phyloP scores from a whole-genome alignment of 2,113 vertebrate species.

The Corvus cornix region DNA sequence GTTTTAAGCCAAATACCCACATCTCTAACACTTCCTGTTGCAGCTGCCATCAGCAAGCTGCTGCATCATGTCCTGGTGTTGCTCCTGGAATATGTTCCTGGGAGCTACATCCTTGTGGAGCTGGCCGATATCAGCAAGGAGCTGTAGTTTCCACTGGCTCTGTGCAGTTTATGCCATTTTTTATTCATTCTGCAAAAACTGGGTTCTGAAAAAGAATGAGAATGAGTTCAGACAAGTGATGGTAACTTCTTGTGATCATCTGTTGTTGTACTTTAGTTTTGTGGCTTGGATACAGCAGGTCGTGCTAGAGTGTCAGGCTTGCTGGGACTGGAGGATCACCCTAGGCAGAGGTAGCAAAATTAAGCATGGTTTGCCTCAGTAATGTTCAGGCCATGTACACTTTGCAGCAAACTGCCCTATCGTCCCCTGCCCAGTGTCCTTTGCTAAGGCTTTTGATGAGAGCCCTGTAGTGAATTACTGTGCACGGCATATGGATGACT shows the following conservation, averaged over 20 bases:
- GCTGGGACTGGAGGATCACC: background rate
- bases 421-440: background rate
- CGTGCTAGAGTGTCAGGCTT: background rate
- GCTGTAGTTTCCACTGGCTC: background rate
- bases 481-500: background rate
- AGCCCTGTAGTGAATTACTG: background rate
- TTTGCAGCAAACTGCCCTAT: background rate
- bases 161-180: background rate
- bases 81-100: background rate
- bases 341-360: background rate
- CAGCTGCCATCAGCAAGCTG: background rate
- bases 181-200: background rate
- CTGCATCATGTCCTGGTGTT: background rate
- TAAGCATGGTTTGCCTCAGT: background rate
- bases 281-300: background rate
- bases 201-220: background rate
- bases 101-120: background rate
- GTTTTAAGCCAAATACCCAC: background rate
- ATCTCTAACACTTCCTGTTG: background rate
- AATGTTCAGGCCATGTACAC: background rate
- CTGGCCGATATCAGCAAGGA: background rate
- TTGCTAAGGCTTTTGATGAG: background rate
- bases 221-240: background rate
- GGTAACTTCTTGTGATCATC: background rate
- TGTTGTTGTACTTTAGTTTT: rapidly evolving